These are phyloP conservation scores for Sturmia bella DNA, from an alignment of 2,888 invertebrate genomes.

Conservation along the genomic window DNA sequence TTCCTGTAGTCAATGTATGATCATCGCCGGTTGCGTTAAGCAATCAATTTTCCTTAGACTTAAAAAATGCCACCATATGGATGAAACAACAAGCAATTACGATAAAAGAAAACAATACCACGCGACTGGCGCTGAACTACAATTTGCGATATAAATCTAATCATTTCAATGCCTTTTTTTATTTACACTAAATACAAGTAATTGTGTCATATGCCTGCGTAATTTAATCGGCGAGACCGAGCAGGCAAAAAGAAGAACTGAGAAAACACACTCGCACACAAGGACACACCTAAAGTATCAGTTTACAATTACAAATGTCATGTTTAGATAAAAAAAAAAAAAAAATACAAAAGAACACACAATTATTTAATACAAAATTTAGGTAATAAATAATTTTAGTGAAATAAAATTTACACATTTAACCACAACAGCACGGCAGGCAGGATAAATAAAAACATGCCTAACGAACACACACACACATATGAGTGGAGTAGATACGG, in stretches of 20 bases:
- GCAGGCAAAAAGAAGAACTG: background rate
- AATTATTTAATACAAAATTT: constrained; percentile 35
- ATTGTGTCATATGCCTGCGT: constrained; percentile 65
- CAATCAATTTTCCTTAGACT: background rate
- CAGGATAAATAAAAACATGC: background rate
- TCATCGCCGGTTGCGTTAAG: background rate
- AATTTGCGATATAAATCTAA: constrained; percentile 64
- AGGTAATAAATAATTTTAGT: constrained; percentile 66
- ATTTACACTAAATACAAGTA: constrained; percentile 53
- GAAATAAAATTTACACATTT: constrained; percentile 52
- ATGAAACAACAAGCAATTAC: constrained; percentile 61
- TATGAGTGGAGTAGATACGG: constrained; percentile 16
- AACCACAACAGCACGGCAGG: constrained; percentile 43
- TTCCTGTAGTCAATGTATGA: no score
- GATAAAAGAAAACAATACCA: constrained; percentile 21
- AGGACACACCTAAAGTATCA: constrained; percentile 67
- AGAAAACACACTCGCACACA: background rate
- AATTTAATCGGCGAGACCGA: constrained; percentile 42
- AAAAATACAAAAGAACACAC: constrained; percentile 29
- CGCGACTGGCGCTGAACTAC: constrained; percentile 42
- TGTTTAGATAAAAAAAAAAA: constrained; percentile 64
- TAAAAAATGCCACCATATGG: constrained; percentile 61
- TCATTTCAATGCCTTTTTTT: constrained; percentile 49
- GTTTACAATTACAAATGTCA: constrained; percentile 71
- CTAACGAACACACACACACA: constrained; percentile 6